These are phyloP conservation scores for Kryptolebias marmoratus DNA, from an alignment of 2,113 vertebrate genomes.

Conservation along the genomic window DNA sequence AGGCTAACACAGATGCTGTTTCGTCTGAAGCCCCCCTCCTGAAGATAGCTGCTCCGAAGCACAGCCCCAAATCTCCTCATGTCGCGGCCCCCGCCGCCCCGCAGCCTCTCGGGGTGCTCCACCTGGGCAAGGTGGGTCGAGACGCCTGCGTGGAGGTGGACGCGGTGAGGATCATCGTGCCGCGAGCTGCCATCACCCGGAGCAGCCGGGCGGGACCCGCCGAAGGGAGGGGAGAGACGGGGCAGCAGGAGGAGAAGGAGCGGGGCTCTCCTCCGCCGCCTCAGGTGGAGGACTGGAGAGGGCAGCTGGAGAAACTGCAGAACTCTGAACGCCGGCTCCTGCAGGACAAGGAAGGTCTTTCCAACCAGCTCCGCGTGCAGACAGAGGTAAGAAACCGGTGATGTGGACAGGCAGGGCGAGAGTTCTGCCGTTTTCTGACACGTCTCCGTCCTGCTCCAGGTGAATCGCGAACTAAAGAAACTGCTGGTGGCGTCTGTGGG, in stretches of 20 bases:
- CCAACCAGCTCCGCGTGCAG: conserved; percentile 92
- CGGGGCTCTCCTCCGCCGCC: conserved; percentile 76
- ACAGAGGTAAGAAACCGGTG: conserved; percentile 86
- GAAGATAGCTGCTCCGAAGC: conserved; percentile 69
- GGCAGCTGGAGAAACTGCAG: conserved; percentile 86
- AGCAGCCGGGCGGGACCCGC: conserved; percentile 55
- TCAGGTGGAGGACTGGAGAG: conserved; percentile 85
- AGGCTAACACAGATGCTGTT: conserved; percentile 68
- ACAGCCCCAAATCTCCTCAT: conserved; percentile 74
- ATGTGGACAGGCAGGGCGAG: too few species aligned
- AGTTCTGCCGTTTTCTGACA: neutral
- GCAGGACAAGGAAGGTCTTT: conserved; percentile 97
- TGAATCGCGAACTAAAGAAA: conserved; percentile 96
- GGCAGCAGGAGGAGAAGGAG: conserved; percentile 77
- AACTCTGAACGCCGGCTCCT: conserved; percentile 91
- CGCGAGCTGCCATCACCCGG: conserved; percentile 88
- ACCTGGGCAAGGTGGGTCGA: conserved; percentile 86
- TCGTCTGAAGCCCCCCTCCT: conserved; percentile 34
- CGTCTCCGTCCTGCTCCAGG: conserved; percentile 72
- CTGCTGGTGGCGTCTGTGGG: conserved; percentile 95
- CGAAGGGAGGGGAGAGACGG: conserved; percentile 79
- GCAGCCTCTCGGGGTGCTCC: conserved; percentile 87
- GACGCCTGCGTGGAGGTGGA: conserved; percentile 91
- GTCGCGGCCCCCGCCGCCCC: conserved; percentile 37
- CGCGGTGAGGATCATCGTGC: conserved; percentile 91